phyloP scores from a whole-genome alignment of 2,797 vertebrate species.

The Notamacropus eugenii region DNA sequence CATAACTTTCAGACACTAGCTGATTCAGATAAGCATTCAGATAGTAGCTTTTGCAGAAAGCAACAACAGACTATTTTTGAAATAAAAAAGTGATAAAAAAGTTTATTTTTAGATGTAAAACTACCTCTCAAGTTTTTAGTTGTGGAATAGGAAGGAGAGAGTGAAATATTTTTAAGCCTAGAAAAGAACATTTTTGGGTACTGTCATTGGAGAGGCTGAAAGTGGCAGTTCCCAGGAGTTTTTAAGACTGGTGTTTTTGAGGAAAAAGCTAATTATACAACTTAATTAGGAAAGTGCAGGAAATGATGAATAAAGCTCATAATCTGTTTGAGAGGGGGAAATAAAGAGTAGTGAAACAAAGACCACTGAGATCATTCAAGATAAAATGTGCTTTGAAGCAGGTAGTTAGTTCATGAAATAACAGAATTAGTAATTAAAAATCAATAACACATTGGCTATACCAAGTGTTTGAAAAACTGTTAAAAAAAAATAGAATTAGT shows the following conservation, averaged over 20 bases:
- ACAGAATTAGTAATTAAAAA: neutral
- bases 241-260: neutral
- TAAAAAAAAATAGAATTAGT: neutral
- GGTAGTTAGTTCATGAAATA: neutral
- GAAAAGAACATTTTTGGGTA: neutral
- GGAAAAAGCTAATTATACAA: neutral
- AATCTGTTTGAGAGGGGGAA: neutral
- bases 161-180: neutral
- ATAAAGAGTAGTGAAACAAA: neutral
- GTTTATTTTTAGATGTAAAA: neutral
- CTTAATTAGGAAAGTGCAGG: neutral
- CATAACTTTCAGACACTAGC: neutral
- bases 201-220: neutral
- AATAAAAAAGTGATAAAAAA: neutral
- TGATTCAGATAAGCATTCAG: neutral
- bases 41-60: neutral
- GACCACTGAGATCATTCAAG: neutral
- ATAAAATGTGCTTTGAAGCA: neutral
- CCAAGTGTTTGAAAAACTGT: neutral
- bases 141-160: neutral
- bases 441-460: neutral
- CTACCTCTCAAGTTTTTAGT: neutral
- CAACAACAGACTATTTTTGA: neutral
- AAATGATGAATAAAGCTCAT: neutral
- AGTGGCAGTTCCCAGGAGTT: neutral